These are phyloP conservation scores for Magallana nippona DNA, from an alignment of 2,888 invertebrate species.

Conservation along the genomic window DNA sequence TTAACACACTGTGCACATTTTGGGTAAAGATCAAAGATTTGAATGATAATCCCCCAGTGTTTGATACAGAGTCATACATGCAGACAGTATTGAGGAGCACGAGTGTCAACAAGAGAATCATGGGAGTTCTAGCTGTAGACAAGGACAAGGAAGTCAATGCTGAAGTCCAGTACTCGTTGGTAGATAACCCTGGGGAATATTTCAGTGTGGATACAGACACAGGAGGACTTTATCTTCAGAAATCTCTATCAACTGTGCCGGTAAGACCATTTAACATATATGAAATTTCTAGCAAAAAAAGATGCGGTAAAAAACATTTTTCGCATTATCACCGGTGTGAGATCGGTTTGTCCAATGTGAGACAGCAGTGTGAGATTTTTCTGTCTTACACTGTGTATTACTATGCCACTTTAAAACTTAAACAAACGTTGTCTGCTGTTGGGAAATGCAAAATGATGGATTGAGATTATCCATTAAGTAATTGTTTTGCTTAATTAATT, in stretches of 20 bases:
- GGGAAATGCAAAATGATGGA: too few species aligned
- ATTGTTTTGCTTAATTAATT: too few species aligned
- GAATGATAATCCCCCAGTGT: constrained; percentile 75
- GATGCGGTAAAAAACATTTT: too few species aligned
- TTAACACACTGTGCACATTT: constrained; percentile 99
- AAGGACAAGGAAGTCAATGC: constrained; percentile 98
- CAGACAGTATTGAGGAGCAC: constrained; percentile 64
- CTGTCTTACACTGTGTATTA: too few species aligned
- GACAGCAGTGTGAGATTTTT: too few species aligned
- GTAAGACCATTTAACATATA: neutral
- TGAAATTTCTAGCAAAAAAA: neutral
- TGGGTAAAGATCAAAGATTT: constrained; percentile 73
- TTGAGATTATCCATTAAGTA: too few species aligned
- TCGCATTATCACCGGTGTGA: too few species aligned
- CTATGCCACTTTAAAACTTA: too few species aligned
- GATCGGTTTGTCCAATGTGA: too few species aligned
- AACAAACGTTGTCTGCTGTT: too few species aligned
- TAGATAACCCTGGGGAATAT: constrained; percentile 93
- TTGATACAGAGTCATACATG: constrained; percentile 73
- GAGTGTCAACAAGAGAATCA: constrained; percentile 63
- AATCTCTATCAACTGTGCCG: constrained; percentile 84
- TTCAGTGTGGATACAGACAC: constrained; percentile 98
- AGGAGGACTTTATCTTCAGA: constrained; percentile 97
- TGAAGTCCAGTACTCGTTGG: constrained; percentile 72
- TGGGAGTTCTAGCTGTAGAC: constrained; percentile 87